Conservation (phyloP, 2,113 vertebrate species). For the Corynorhinus townsendii region DNA sequence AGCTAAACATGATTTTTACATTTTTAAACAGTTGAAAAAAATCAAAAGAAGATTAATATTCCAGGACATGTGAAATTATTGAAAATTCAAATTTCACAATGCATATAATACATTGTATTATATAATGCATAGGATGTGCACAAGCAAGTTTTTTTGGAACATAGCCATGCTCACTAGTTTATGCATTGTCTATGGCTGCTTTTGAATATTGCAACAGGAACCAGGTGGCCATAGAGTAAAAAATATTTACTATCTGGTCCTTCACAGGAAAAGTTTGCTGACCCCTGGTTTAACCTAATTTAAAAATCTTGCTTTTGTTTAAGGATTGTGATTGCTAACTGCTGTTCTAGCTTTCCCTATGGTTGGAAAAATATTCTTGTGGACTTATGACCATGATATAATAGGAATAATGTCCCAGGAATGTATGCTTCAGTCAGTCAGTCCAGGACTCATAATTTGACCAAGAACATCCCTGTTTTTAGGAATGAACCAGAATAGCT, state of each 20-base stretch:
- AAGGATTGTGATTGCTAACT: not conserved
- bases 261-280: not conserved
- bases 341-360: not conserved
- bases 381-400: not conserved
- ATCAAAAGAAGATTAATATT: constrained; percentile 13
- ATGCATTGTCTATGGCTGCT: not conserved
- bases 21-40: constrained; percentile 39
- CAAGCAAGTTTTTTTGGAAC: not conserved
- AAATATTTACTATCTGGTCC: not conserved
- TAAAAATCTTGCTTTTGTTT: not conserved
- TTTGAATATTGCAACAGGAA: not conserved
- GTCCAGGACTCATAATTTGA: not conserved
- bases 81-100: constrained; percentile 2
- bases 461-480: not conserved
- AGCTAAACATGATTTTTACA: constrained; percentile 3
- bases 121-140: not conserved
- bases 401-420: not conserved
- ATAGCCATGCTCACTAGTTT: not conserved
- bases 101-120: not conserved
- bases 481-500: not conserved
- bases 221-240: not conserved
- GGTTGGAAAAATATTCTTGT: not conserved
- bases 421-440: not conserved
- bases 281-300: not conserved
- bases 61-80: not conserved